Conservation (phyloP, 64 coral and sea anemone species). For the Platygyra sinensis region DNA sequence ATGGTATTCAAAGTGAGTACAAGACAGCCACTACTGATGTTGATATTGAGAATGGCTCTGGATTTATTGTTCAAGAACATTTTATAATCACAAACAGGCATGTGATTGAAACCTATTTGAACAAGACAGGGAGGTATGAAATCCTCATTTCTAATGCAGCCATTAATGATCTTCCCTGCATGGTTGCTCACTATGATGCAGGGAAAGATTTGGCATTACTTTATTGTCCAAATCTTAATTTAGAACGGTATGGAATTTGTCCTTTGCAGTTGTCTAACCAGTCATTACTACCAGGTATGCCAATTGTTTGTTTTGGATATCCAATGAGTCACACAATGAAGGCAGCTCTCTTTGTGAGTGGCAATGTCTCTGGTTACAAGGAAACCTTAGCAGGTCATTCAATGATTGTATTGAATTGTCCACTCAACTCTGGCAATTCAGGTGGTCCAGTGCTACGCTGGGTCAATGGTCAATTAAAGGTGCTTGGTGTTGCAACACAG, state of each 20-base stretch:
- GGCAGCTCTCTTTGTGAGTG: not conserved
- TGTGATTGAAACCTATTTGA: not conserved
- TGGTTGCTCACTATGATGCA: not conserved
- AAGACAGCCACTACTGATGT: not conserved
- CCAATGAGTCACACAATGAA: not conserved
- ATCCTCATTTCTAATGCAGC: not conserved
- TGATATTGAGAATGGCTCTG: constrained; percentile 5
- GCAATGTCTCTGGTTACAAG: not conserved
- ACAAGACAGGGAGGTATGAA: not conserved
- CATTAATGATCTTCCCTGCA: not conserved
- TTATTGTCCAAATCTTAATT: not conserved
- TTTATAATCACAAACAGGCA: not conserved
- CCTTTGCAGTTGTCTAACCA: not conserved
- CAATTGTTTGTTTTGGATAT: not conserved
- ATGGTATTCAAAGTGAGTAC: not conserved
- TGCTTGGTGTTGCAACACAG: not conserved
- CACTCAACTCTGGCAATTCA: not conserved
- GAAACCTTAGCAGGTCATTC: not conserved
- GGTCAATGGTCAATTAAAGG: not conserved
- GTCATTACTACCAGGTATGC: not conserved
- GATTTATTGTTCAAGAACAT: not conserved
- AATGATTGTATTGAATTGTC: not conserved
- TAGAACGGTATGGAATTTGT: not conserved
- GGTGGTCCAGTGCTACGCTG: not conserved
- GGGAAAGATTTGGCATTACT: not conserved